Evolutionary conservation across 2,888 invertebrate genomes (phyloP), one percentile per base, ranked within the genome.

Genomic region (Argyresthia albistria): DNA sequence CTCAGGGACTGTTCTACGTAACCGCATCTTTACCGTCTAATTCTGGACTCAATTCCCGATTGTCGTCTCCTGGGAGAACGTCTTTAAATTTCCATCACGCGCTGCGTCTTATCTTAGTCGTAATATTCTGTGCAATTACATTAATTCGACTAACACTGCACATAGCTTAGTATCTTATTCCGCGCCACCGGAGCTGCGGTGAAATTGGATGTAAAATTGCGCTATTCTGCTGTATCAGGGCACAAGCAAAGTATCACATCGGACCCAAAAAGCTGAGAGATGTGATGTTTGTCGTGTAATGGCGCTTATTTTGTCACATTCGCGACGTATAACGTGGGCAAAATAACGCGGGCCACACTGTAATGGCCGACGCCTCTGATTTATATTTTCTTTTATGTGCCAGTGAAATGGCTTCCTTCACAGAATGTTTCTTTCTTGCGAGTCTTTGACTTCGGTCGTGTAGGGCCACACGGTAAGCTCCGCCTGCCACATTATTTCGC

Each of bases 371-470:
- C 78, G 66, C 65, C 66, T 75, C 81, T 80, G 82, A 84, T 83
- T 84, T 83, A 84, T 82, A 77, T 76, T 74, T 82, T 79, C 80
- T 81, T 83, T 84, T 83, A 81, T 83, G 80, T 75, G 67, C 72
- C 67, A 64, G 72, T 73, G 64, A 73, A 82, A 82, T 81, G 73
- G 75, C 69, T 78, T 76, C 76, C 72, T 76, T 74, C 71, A 72
- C 72, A 68, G 66, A 76, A 71, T 69, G 71, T 71, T 70, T 69
- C 68, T 66, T 75, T 53, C 76, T 73, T 65, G 67, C 65, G 71
- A 67, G 36, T 53, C 25, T 50, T 50, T 51, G 55, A 56, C 45
- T 46, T 52, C 46, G 42, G 25, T 25, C 25, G 25, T 9, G 43
- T 53, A 25, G 12, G 35, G 47, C 16, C 25, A 25, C 25, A 25